Evolutionary conservation across 2,888 invertebrate species (phyloP).

Genomic region (Zonitis immaculata): DNA sequence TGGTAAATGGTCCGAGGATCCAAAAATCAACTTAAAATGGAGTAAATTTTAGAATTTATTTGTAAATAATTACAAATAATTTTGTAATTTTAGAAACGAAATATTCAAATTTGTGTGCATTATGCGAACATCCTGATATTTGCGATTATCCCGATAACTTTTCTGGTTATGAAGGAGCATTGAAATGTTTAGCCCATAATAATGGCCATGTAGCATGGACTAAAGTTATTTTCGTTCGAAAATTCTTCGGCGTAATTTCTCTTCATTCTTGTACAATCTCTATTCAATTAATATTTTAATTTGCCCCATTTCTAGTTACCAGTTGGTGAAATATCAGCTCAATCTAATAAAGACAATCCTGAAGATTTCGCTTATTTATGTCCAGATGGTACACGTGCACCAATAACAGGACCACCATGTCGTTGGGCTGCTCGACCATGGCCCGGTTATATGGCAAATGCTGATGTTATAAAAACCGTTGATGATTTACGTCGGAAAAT

Average conservation of each 20-base stretch:
- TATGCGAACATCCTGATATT: constrained; percentile 70
- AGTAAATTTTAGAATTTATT: too few relatives aligned
- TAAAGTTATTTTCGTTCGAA: constrained; percentile 72
- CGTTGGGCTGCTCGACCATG: constrained; percentile 85
- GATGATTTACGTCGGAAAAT: constrained; percentile 55
- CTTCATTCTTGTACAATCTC: not conserved
- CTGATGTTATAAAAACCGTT: constrained; percentile 54
- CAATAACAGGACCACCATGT: constrained; percentile 63
- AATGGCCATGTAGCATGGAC: constrained; percentile 84
- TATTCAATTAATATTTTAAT: not conserved
- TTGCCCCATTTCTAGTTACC: constrained; percentile 51
- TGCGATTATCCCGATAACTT: constrained; percentile 80
- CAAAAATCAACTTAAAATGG: constrained; percentile 63
- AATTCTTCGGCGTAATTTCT: constrained; percentile 66
- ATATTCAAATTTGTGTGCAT: constrained; percentile 71
- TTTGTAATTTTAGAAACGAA: constrained; percentile 56
- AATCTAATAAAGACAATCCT: constrained; percentile 58
- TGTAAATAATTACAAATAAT: not conserved
- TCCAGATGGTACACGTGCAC: constrained; percentile 68
- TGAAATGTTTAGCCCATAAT: constrained; percentile 74
- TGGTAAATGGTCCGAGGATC: constrained; percentile 76
- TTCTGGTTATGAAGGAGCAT: constrained; percentile 83
- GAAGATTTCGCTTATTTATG: constrained; percentile 72
- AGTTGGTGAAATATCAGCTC: constrained; percentile 56
- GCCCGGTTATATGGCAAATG: constrained; percentile 71